Evolutionary conservation across 2,797 vertebrate genomes (phyloP).

Genomic region (Lepus townsendii): DNA sequence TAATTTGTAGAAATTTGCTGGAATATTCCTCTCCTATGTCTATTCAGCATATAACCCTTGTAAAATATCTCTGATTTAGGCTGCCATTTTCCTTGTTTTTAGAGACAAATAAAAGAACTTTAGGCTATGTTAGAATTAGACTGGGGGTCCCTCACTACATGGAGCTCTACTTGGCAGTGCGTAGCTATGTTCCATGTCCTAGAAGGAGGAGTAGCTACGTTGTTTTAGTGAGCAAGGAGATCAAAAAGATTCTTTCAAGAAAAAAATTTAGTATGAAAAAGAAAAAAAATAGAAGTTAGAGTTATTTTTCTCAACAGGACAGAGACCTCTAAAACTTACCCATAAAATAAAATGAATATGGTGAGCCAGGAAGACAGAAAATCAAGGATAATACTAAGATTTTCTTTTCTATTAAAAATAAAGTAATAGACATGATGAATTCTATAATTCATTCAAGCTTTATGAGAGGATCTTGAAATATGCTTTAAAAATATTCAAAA

Average conservation of each 20-base stretch:
- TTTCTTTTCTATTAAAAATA: neutral
- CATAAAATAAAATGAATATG: neutral
- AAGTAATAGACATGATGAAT: too few relatives aligned
- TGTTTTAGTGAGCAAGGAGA: neutral
- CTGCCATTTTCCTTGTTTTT: neutral
- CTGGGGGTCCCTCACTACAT: neutral
- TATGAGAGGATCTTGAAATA: neutral
- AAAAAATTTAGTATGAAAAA: neutral
- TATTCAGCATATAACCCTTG: neutral
- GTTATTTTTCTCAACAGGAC: neutral
- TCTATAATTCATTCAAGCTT: neutral
- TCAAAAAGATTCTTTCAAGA: neutral
- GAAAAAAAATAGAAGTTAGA: neutral
- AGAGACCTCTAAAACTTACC: neutral
- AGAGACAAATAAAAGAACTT: neutral
- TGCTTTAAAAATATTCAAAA: neutral
- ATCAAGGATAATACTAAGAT: neutral
- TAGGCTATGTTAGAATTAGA: neutral
- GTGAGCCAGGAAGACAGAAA: neutral
- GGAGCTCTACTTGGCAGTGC: neutral
- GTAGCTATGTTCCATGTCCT: neutral
- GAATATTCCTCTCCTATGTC: neutral
- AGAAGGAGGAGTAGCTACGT: neutral
- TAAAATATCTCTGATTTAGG: neutral
- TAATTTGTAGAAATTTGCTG: neutral